These are phyloP conservation scores for Sycophila texana DNA, from an alignment of 2,888 invertebrate species.

Conservation along the genomic window DNA sequence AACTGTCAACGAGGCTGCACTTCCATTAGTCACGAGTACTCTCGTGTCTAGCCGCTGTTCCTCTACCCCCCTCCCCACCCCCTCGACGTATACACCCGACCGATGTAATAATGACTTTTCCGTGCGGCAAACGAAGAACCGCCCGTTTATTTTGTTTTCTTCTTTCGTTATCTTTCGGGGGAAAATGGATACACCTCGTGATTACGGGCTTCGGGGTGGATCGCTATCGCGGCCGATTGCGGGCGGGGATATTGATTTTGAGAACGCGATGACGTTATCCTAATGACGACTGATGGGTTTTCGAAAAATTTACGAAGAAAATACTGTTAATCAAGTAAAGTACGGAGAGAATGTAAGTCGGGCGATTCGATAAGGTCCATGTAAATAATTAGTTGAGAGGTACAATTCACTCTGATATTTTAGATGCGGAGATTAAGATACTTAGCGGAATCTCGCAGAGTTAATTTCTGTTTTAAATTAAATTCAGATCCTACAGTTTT, in stretches of 20 bases:
- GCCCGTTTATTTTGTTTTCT: constrained; percentile 6
- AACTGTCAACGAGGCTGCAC: constrained; percentile 38
- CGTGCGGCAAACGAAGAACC: neutral
- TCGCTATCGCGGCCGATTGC: neutral
- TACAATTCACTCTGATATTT: too few relatives aligned
- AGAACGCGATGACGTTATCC: neutral
- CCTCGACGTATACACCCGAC: neutral
- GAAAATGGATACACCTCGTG: neutral
- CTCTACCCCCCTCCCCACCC: neutral
- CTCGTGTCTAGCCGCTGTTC: constrained; percentile 33
- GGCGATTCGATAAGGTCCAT: too few relatives aligned
- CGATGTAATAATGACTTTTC: constrained; percentile 36
- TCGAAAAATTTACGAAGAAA: neutral
- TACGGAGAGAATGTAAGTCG: too few relatives aligned
- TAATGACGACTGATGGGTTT: constrained; percentile 6
- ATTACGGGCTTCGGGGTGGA: neutral
- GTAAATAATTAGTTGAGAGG: too few relatives aligned
- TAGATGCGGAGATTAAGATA: too few relatives aligned
- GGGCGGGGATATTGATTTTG: constrained; percentile 14
- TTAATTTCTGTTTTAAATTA: too few relatives aligned
- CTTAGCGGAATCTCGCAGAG: too few relatives aligned
- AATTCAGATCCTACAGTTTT: too few relatives aligned
- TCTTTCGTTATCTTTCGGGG: constrained; percentile 11
- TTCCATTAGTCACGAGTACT: constrained; percentile 46
- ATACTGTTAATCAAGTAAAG: too few relatives aligned